Percentiles rank a stretch among this genome's conserved stretches.
Evolutionary conservation across 23 tunicate genomes (phyloP).

Genomic region (Halocynthia aurantium): DNA sequence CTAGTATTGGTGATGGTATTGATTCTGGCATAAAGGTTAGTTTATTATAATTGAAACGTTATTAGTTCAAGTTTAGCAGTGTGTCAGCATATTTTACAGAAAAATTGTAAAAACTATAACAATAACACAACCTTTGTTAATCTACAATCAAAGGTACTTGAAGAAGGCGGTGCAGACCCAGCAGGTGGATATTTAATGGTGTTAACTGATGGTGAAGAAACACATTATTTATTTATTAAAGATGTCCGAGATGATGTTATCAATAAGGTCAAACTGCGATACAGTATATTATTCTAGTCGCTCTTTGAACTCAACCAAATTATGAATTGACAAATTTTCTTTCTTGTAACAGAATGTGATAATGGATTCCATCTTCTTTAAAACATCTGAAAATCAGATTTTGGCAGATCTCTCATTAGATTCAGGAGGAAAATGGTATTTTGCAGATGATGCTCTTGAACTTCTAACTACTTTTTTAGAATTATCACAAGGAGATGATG

Average conservation of each 20-base stretch:
- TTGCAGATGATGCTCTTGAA: too few species aligned
- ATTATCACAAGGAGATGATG: too few species aligned
- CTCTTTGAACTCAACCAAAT: too few species aligned
- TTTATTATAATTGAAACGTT: neutral
- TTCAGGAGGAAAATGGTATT: too few species aligned
- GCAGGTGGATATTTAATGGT: too few species aligned
- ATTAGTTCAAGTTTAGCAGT: neutral
- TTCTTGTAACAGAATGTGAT: constrained; percentile 1
- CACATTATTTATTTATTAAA: too few species aligned
- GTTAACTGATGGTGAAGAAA: constrained; percentile 4
- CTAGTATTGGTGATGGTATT: constrained; percentile 43
- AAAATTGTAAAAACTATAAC: too few species aligned
- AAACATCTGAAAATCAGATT: neutral
- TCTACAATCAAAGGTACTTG: neutral
- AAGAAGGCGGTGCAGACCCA: too few species aligned
- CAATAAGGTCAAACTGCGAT: constrained; percentile 6
- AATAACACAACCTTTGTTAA: too few species aligned
- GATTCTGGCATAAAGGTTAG: constrained; percentile 30
- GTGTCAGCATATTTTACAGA: neutral
- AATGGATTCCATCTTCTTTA: neutral
- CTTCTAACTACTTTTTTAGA: too few species aligned
- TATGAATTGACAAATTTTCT: too few species aligned
- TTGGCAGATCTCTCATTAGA: neutral
- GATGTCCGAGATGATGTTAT: constrained; percentile 6
- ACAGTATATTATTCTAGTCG: too few species aligned